Percentiles rank a stretch among this genome's conserved stretches.
Conservation (phyloP, 1,140 invertebrate genomes). For the Trichoplusia ni region DNA sequence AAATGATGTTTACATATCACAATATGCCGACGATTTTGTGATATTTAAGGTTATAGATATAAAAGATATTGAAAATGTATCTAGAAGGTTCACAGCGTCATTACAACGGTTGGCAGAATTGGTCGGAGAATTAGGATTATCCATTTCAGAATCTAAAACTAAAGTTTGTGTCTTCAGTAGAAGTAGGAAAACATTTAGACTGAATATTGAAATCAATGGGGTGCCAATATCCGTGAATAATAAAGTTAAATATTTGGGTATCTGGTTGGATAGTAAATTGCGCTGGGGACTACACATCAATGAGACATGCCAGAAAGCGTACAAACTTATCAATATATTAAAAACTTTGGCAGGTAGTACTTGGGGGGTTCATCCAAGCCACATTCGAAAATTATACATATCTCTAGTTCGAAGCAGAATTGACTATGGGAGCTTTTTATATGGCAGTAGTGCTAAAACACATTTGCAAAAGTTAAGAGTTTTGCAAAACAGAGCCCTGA, state of each 20-base stretch:
- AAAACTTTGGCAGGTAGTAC: background rate
- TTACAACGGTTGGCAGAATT: too few species aligned
- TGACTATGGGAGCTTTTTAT: background rate
- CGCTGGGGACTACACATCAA: background rate
- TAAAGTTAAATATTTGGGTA: background rate
- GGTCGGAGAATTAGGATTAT: conserved; percentile 35
- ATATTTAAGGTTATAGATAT: conserved; percentile 28
- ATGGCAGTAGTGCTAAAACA: background rate
- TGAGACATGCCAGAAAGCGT: background rate
- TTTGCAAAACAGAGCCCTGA: background rate
- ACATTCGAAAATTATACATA: background rate
- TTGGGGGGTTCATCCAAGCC: background rate
- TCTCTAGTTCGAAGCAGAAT: background rate
- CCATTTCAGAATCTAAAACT: conserved; percentile 35
- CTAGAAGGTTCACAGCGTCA: conserved; percentile 6
- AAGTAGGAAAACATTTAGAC: conserved; percentile 10
- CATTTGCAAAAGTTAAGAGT: background rate
- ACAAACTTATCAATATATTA: background rate
- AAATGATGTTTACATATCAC: conserved; percentile 26
- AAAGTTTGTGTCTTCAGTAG: conserved; percentile 40
- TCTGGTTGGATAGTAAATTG: background rate
- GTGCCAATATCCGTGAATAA: background rate
- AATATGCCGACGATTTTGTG: conserved; percentile 46
- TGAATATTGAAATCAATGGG: background rate
- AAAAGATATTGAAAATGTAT: conserved; percentile 23